Base-by-base conservation (phyloP, 2,113 vertebrate species). In the Caranx melampygus region DNA sequence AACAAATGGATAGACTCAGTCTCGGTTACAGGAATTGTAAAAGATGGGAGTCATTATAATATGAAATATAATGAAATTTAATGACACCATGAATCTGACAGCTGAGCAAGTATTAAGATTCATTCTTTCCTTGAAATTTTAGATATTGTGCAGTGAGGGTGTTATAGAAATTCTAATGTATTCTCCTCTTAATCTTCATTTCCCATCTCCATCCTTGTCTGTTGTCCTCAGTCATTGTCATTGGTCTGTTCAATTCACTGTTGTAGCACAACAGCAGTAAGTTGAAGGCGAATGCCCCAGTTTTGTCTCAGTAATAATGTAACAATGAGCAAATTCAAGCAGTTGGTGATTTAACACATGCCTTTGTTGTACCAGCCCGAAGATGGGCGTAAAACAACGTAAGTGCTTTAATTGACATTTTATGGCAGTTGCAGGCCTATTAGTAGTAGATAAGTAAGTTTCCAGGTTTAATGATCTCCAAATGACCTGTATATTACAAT, bases 181-280 rank as follows among this genome's bases (percentile, higher is more conserved):
- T 31, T 74, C 20, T 75, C 42, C 18, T 65, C 18, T 65, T 72
- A 18, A 42, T 55, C 0, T 0, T 75, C 16, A 20, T 69, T 13
- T 31, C 42, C 26, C 2, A 55, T 62, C 18, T 51, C 20, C 8
- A 55, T 67, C 14, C 21, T 5, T 52, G 40, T 57, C 34, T 65
- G 6, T 52, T 78, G 21, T 69, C 44, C 52, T 45, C 33, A 47
- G 26, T 71, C 33, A 15, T 21, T 54, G 35, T 47, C n/a, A 42
- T 75, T 62, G 44, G 31, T 67, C 62, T 83, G 21, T 44, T 73
- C 21, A 26, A 3, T 35, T 61, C 21, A 81, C 42, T 47, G 21
- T 44, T 68, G 35, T 37, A 34, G 20, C 12, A 18, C 13, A 37
- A 20, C 35, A 59, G 44, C 31, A 35, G n/a, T 33, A 57, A 77